A percentile compares a stretch with the other conserved stretches of the same genome.
phyloP scores from a whole-genome alignment of 2,888 invertebrate species.

The Polymixis lichenea region DNA sequence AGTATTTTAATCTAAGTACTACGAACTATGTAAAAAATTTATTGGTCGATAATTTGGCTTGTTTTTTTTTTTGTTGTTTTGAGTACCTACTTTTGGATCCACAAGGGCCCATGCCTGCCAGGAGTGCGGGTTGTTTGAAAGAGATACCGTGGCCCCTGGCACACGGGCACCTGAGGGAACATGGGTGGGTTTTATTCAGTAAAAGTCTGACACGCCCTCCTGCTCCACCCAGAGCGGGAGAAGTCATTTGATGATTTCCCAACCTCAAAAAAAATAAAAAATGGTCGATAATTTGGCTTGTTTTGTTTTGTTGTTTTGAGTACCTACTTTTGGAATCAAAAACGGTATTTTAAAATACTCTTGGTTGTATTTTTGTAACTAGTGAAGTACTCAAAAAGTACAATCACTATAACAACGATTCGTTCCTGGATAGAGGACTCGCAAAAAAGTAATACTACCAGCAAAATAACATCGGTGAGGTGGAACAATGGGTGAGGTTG shows the following conservation, averaged over 20 bases:
- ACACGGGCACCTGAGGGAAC: no score
- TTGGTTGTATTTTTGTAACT: background rate
- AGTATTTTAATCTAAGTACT: background rate
- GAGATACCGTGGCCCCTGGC: no score
- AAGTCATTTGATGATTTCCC: no score
- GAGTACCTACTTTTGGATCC: no score
- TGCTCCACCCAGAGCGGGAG: no score
- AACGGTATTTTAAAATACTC: background rate
- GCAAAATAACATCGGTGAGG: slow-evolving; percentile 37
- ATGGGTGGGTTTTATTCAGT: no score
- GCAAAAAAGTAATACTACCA: slow-evolving; percentile 23
- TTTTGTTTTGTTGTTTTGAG: background rate
- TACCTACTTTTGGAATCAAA: background rate
- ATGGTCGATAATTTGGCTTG: background rate
- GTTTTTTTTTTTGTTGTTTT: background rate
- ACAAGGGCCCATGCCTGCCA: no score
- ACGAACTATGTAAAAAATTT: background rate
- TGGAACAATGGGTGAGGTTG: slow-evolving; percentile 43
- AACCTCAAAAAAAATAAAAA: no score
- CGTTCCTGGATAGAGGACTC: background rate
- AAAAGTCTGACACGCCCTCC: no score
- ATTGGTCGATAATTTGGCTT: no score
- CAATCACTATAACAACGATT: background rate
- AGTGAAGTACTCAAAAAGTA: background rate
- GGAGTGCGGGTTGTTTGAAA: no score